A percentile compares a stretch with the other conserved stretches of the same genome.
These are phyloP conservation scores for Hystrix brachyura DNA, from an alignment of 2,113 vertebrate genomes.

Conservation along the genomic window DNA sequence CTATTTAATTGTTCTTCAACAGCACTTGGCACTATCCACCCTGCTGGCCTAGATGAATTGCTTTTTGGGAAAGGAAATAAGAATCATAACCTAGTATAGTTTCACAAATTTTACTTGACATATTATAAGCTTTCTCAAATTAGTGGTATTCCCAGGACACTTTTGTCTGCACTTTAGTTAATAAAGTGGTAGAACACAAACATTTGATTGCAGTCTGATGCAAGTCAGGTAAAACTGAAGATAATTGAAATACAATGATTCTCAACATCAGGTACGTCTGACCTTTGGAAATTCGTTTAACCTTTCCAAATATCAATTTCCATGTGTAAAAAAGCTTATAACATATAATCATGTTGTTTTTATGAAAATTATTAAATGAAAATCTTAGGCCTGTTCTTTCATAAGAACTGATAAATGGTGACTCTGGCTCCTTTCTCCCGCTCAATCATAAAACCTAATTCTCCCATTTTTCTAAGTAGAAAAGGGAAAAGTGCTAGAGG, in stretches of 20 bases:
- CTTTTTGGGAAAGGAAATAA: background rate
- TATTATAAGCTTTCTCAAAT: background rate
- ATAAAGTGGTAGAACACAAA: background rate
- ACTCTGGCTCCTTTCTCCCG: background rate
- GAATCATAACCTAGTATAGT: background rate
- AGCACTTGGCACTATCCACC: background rate
- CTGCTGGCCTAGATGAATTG: background rate
- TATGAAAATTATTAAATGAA: background rate
- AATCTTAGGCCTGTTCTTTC: background rate
- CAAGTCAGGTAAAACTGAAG: background rate
- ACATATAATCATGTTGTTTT: background rate
- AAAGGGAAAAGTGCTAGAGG: background rate
- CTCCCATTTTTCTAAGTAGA: background rate
- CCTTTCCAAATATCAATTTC: background rate
- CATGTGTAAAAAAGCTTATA: background rate
- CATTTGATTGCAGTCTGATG: background rate
- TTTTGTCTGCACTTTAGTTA: background rate
- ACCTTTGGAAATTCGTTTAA: background rate
- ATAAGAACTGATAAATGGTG: background rate
- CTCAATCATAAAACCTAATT: background rate
- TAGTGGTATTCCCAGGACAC: background rate
- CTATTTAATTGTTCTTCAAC: background rate
- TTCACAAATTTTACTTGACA: background rate
- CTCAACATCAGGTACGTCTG: background rate
- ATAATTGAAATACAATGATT: background rate